Percentiles rank a stretch among this genome's conserved stretches.
Evolutionary conservation across 2,113 vertebrate genomes (phyloP).

Genomic region (Leptodactylus fuscus): DNA sequence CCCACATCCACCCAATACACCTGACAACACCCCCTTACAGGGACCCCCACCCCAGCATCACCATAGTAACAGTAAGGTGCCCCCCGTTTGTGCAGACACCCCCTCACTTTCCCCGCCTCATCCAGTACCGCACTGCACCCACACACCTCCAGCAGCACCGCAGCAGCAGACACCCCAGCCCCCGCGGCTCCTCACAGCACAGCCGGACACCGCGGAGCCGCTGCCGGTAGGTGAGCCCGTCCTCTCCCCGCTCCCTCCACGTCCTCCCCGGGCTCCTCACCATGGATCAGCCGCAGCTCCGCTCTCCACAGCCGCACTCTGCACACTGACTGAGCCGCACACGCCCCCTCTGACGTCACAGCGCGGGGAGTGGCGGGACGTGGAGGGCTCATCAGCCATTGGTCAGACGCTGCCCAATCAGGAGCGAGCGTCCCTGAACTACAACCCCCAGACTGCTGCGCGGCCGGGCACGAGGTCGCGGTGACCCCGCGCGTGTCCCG

Average conservation of each 20-base stretch:
- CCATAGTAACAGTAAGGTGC: too few relatives aligned
- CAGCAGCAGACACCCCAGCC: too few relatives aligned
- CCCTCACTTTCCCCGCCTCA: neutral
- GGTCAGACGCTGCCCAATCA: neutral
- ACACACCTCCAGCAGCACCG: neutral
- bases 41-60: too few relatives aligned
- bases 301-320: conserved; percentile 7
- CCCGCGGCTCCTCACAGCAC: neutral
- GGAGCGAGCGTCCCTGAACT: neutral
- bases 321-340: neutral
- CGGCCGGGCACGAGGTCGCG: neutral
- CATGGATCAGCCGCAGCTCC: conserved; percentile 3
- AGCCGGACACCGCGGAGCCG: too few relatives aligned
- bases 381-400: neutral
- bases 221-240: too few relatives aligned
- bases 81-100: too few relatives aligned
- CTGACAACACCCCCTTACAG: too few relatives aligned
- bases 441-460: neutral
- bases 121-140: conserved; percentile 2
- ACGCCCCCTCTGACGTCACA: conserved; percentile 19
- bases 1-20: too few relatives aligned
- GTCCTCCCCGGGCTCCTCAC: neutral
- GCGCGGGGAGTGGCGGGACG: neutral
- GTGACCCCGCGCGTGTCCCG: neutral
- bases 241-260: neutral